Conservation (phyloP, 64 coral and sea anemone species). For the Trachythela sp. region DNA sequence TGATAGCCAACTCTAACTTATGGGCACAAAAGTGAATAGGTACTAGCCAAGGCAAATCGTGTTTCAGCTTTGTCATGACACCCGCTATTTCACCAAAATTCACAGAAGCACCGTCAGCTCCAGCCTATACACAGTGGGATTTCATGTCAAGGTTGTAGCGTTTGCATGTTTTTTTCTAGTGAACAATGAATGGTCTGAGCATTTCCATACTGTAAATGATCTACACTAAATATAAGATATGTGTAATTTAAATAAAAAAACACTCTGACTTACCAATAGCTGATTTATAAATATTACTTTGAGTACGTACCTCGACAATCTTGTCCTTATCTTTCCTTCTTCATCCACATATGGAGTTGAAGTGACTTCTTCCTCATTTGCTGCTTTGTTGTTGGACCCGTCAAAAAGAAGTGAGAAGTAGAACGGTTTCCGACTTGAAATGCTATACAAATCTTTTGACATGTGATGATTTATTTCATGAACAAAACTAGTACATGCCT, state of each 20-base stretch:
- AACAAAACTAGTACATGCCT: background rate
- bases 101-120: conserved; percentile 24
- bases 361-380: background rate
- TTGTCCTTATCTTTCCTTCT: background rate
- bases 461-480: background rate
- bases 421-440: background rate
- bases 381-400: conserved; percentile 9
- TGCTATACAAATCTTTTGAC: background rate
- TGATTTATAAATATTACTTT: conserved; percentile 23
- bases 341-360: background rate
- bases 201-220: too few relatives aligned
- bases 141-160: too few relatives aligned
- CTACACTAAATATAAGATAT: background rate
- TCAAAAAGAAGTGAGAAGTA: conserved; percentile 14
- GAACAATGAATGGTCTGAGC: too few relatives aligned
- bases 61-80: background rate
- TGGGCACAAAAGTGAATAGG: conserved; percentile 22
- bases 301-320: background rate
- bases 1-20: conserved; percentile 4
- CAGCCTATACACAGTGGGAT: background rate
- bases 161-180: too few relatives aligned
- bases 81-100: conserved; percentile 35
- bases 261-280: background rate
- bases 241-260: too few relatives aligned
- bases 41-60: background rate